Evolutionary conservation across 2,797 vertebrate genomes (phyloP).

Genomic region (Mus minutoides): DNA sequence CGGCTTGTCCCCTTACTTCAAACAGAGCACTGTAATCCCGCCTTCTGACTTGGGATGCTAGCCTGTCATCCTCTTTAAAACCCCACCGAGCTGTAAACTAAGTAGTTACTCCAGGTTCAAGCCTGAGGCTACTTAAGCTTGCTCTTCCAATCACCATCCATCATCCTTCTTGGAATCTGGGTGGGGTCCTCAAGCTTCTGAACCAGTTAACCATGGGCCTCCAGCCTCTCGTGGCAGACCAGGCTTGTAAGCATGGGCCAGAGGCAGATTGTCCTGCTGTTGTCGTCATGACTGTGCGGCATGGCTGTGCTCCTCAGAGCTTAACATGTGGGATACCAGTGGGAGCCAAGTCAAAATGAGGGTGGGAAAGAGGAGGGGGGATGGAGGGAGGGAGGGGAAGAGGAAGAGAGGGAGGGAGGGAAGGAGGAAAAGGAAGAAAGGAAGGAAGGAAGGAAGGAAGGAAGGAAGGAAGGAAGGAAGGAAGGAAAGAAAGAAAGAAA

Average conservation of each 20-base stretch:
- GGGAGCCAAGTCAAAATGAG: neutral
- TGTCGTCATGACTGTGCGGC: fast-evolving
- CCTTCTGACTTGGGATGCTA: neutral
- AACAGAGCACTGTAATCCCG: too few relatives aligned
- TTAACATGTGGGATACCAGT: too few relatives aligned
- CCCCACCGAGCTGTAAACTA: neutral
- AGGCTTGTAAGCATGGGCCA: fast-evolving
- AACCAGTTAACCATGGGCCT: neutral
- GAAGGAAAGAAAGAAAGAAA: too few relatives aligned
- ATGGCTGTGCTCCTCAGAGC: neutral
- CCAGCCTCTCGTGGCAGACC: neutral
- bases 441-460: too few relatives aligned
- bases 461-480: too few relatives aligned
- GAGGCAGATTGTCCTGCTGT: neutral
- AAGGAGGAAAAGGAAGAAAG: too few relatives aligned
- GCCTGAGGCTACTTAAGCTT: neutral
- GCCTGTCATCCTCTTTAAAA: neutral
- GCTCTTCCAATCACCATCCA: neutral
- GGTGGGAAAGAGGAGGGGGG: too few relatives aligned
- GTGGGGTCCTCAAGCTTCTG: neutral
- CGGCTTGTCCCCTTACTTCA: neutral
- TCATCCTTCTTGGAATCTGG: too few relatives aligned
- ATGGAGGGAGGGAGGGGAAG: too few relatives aligned
- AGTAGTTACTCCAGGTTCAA: neutral
- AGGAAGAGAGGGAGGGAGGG: too few relatives aligned